Evolutionary conservation across 2,113 vertebrate species (phyloP).

Genomic region (Pongo abelii): DNA sequence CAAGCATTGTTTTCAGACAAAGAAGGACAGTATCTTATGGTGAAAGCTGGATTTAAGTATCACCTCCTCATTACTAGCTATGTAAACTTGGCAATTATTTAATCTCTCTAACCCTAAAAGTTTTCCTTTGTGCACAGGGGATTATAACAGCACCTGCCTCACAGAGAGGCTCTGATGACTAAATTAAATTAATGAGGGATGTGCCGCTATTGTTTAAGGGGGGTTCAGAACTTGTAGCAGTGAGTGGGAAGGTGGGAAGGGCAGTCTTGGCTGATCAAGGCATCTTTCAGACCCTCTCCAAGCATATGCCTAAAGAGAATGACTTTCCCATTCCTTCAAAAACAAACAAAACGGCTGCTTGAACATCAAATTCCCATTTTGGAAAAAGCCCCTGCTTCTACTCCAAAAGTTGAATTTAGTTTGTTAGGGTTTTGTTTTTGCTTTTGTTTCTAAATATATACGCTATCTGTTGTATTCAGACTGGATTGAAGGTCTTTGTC

Average conservation of each 20-base stretch:
- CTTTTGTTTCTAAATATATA: neutral
- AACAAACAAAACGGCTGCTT: neutral
- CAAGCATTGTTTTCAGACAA: neutral
- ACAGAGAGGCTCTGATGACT: neutral
- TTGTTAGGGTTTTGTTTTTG: neutral
- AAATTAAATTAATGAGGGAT: neutral
- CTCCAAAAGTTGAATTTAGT: neutral
- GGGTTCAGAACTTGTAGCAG: neutral
- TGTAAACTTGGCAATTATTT: neutral
- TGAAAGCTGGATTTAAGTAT: neutral
- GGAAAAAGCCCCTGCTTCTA: neutral
- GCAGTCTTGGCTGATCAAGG: neutral
- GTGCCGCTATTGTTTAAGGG: too few species aligned
- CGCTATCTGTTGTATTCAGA: neutral
- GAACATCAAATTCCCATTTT: neutral
- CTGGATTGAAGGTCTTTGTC: neutral
- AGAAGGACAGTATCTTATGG: neutral
- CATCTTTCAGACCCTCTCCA: neutral
- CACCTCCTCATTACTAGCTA: neutral
- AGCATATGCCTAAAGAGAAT: neutral
- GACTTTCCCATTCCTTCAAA: neutral
- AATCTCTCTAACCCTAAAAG: neutral
- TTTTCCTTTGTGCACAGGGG: neutral
- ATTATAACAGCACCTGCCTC: neutral
- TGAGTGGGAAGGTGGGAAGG: fast-evolving